A percentile compares a stretch with the other conserved stretches of the same genome.
phyloP scores from a whole-genome alignment of 2,888 invertebrate species.

The Nymphalis c-album region DNA sequence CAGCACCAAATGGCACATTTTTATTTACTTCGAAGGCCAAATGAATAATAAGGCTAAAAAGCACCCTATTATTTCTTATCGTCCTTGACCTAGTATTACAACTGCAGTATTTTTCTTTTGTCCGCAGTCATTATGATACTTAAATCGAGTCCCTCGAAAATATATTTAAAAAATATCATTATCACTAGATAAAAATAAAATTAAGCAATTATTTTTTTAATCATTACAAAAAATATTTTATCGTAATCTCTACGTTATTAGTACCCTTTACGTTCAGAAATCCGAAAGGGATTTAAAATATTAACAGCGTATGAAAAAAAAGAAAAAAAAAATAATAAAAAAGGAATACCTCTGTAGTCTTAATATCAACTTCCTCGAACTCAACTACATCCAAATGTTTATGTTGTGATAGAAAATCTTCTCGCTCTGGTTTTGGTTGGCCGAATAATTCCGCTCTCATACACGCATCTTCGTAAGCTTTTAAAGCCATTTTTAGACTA shows the following conservation, averaged over 20 bases:
- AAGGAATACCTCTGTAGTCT: constrained; percentile 62
- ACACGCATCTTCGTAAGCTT: constrained; percentile 88
- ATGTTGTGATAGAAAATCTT: constrained; percentile 83
- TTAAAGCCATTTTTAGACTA: constrained; percentile 78
- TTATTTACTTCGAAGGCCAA: background rate
- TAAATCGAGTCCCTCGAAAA: background rate
- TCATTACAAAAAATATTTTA: no score
- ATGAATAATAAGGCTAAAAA: background rate
- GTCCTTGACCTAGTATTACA: constrained; percentile 7
- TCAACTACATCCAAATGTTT: constrained; percentile 78
- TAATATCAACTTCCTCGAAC: constrained; percentile 77
- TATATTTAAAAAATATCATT: background rate
- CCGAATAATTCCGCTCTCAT: constrained; percentile 90
- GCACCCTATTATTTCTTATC: background rate
- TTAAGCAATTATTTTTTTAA: no score
- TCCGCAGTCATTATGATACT: background rate
- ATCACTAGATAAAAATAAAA: no score
- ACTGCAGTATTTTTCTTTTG: constrained; percentile 2
- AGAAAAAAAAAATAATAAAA: background rate
- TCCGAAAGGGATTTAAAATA: no score
- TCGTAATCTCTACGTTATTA: no score
- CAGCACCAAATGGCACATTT: no score
- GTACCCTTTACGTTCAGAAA: no score
- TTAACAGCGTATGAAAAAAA: no score
- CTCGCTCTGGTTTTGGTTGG: constrained; percentile 84